Evolutionary conservation across 1,140 invertebrate genomes (phyloP).

Genomic region (Phenacoccus solenopsis): DNA sequence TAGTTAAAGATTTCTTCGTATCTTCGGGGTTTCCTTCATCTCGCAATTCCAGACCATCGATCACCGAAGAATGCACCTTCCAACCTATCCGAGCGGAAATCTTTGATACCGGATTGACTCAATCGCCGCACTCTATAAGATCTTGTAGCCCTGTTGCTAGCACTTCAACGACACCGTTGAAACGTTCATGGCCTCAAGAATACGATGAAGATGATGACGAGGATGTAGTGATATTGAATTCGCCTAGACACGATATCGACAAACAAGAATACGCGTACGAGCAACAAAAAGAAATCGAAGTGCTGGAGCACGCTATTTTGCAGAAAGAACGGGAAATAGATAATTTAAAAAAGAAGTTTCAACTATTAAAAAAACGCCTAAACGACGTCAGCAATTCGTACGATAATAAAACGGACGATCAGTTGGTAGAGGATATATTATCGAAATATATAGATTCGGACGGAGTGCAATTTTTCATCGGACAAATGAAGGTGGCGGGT

Average conservation of each 20-base stretch:
- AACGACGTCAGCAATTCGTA: background rate
- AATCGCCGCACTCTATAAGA: too few species aligned
- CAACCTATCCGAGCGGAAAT: background rate
- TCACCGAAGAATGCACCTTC: too few species aligned
- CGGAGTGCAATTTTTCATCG: slow-evolving; percentile 1
- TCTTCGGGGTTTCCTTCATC: too few species aligned
- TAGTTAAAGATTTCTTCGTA: too few species aligned
- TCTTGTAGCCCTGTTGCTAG: too few species aligned
- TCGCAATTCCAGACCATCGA: too few species aligned
- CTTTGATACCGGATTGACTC: background rate
- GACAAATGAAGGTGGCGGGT: background rate
- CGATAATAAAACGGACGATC: background rate
- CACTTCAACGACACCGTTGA: background rate
- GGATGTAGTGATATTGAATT: background rate
- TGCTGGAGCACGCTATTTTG: background rate
- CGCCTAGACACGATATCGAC: background rate
- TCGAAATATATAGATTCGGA: background rate
- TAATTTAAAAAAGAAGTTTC: background rate
- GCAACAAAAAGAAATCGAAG: background rate
- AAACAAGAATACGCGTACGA: background rate
- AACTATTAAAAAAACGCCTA: background rate
- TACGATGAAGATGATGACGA: background rate
- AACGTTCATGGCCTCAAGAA: background rate
- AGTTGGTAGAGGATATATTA: background rate
- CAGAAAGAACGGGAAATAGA: background rate